These are phyloP conservation scores for Bombus sylvicola DNA, from an alignment of 1,140 invertebrate species.

Conservation along the genomic window DNA sequence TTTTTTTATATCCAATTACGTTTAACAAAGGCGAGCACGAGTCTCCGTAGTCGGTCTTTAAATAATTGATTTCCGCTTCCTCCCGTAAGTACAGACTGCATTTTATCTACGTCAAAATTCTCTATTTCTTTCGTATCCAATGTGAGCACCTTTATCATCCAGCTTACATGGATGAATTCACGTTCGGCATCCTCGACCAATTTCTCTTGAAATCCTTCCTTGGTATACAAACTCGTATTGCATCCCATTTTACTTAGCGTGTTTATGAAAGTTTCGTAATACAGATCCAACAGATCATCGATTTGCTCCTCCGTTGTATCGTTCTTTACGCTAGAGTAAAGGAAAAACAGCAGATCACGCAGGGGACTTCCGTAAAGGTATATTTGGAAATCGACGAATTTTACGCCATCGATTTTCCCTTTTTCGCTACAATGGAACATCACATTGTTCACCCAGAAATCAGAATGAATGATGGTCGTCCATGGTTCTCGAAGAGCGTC, in stretches of 20 bases:
- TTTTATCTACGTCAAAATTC: constrained; percentile 27
- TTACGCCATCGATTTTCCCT: constrained; percentile 79
- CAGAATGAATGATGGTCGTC: constrained; percentile 84
- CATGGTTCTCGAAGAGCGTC: constrained; percentile 77
- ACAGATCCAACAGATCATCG: constrained; percentile 82
- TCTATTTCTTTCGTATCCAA: constrained; percentile 56
- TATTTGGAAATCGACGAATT: constrained; percentile 87
- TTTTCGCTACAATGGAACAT: constrained; percentile 79
- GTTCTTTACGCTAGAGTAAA: constrained; percentile 83
- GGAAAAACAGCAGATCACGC: constrained; percentile 84
- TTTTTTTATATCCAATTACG: constrained; percentile 56
- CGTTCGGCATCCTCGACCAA: constrained; percentile 55
- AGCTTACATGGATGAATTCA: constrained; percentile 73
- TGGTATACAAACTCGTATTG: constrained; percentile 57
- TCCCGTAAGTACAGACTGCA: not conserved
- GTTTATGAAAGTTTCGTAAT: constrained; percentile 82
- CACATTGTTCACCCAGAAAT: constrained; percentile 87
- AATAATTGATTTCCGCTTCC: constrained; percentile 44
- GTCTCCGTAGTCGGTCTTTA: constrained; percentile 38
- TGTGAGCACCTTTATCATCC: constrained; percentile 76
- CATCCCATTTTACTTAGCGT: constrained; percentile 70
- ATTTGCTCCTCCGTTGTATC: constrained; percentile 78
- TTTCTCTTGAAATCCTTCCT: constrained; percentile 64
- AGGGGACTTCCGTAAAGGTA: constrained; percentile 82
- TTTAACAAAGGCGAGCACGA: constrained; percentile 48